Base-by-base conservation (phyloP, 2,888 invertebrate genomes). In the Fragum sueziense region DNA sequence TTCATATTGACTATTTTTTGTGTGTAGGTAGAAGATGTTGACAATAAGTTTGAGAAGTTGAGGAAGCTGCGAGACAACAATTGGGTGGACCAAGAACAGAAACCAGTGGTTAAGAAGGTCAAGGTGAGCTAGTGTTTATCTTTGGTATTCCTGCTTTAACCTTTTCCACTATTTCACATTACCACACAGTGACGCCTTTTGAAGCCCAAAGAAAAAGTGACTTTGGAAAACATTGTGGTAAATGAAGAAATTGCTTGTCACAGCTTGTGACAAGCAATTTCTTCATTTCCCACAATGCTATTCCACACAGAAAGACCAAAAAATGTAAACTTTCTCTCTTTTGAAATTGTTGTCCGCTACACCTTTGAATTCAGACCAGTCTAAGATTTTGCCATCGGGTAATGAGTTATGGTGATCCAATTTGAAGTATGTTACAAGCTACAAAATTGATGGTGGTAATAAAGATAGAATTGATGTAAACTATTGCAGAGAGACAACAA, bases 11-110 rank as follows among this genome's bases (percentile, higher is more conserved):
- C n/a, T n/a, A n/a, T n/a, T n/a, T n/a, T n/a, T n/a, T n/a, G n/a
- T 69, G 4, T 33, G 9, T 54, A 92, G 92, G 93, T 93, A 34
- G 92, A 93, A 81, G 92, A 92, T 88, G 91, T 93, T 0, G 83
- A 91, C 74, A 83, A 73, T 2, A 91, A 91, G 77, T 93, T 93
- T 86, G 80, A 72, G 3, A 84, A 87, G 0, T 84, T 93, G 14
- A 86, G 81, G 14, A 88, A 90, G 70, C 80, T 90, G 4, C 80
- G 90, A 78, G 86, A 85, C 1, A 90, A 89, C 65, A 88, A 89
- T 72, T 93, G 93, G 93, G 77, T 87, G 41, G 73, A 81, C 20
- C 75, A 85, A 37, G 80, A 71, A 52, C 79, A 80, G 20, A 77
- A 83, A 62, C 72, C 81, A 29, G 74, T 68, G 11, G 85, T 82